Base-by-base conservation (phyloP, 2,113 vertebrate genomes). In the Zosterops borbonicus region DNA sequence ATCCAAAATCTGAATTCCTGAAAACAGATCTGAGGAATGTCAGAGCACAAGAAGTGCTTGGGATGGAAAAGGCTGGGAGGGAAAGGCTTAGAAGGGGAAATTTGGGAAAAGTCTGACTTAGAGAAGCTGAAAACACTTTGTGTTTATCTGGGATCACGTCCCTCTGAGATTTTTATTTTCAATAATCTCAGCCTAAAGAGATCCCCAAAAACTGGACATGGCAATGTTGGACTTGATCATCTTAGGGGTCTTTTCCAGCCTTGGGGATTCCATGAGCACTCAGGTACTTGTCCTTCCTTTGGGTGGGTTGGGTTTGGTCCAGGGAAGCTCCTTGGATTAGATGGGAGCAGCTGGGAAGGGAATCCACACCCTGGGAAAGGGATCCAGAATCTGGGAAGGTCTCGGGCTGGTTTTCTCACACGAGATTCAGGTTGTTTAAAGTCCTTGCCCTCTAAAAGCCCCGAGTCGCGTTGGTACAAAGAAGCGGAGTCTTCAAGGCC, bases 311-410 rank as follows among this genome's bases (percentile, higher is more conserved):
- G 22, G 21, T 12, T 69, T 33, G 37, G 11, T 23, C 7, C 9
- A 49, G 39, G 29, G 24, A 55, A 41, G 25, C 19, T 47, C 27
- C 60, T 68, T 5, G 9, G n/a, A 22, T 42, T 23, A n/a, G 49
- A 24, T 8, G 21, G 53, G 52, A 75, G 18, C 12, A 27, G 19
- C 35, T 77, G 56, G 55, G n/a, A 14, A 76, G 13, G 9, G 10
- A 27, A 41, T 31, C n/a, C 27, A 37, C 0, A 37, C 1, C 1
- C 19, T 68, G 42, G 52, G n/a, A 58, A n/a, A 1, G 35, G 7
- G 13, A 33, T 23, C 52, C 15, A 60, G 3, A 49, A 5, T 3
- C 11, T 69, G 44, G n/a, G 49, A 8, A 76, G 20, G 14, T 35
- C 35, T 35, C 35, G 35, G 35, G 35, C 35, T 35, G 35, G 35